phyloP scores from a whole-genome alignment of 2,113 vertebrate genomes.

The Hippolais icterina region DNA sequence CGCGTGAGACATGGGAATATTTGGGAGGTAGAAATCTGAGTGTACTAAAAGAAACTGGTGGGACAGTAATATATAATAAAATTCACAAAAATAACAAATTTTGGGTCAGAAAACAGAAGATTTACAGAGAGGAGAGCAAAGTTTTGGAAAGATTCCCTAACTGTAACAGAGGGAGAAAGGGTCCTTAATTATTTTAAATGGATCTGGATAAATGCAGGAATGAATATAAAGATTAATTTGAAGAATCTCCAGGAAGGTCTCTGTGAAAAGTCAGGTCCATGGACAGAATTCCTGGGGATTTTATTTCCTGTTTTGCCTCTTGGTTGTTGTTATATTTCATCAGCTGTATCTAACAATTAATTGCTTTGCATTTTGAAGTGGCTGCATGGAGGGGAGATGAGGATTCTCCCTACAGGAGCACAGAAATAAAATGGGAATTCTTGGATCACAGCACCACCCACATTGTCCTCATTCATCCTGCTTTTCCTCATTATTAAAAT shows the following conservation, averaged over 20 bases:
- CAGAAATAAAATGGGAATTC: background rate
- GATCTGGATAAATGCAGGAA: background rate
- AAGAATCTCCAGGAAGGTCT: background rate
- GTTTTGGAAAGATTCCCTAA: background rate
- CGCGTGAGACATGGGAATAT: background rate
- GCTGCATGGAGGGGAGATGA: background rate
- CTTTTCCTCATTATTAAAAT: background rate
- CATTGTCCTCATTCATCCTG: background rate
- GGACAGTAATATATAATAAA: background rate
- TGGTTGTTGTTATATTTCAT: background rate
- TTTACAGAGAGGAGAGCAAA: background rate
- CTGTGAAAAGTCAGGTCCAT: background rate
- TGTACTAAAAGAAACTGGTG: background rate
- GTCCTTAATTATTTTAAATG: background rate
- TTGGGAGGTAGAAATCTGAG: background rate
- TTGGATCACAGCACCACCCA: background rate
- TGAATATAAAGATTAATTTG: background rate
- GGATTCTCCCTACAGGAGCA: background rate
- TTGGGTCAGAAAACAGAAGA: background rate
- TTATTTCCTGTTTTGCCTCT: background rate
- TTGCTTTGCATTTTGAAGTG: background rate
- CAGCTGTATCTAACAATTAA: background rate
- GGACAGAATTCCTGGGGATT: background rate
- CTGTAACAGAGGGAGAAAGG: background rate
- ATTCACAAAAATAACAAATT: background rate